A percentile compares a stretch with the other conserved stretches of the same genome.
phyloP scores from a whole-genome alignment of 1,140 invertebrate species.

The Oedothorax gibbosus region DNA sequence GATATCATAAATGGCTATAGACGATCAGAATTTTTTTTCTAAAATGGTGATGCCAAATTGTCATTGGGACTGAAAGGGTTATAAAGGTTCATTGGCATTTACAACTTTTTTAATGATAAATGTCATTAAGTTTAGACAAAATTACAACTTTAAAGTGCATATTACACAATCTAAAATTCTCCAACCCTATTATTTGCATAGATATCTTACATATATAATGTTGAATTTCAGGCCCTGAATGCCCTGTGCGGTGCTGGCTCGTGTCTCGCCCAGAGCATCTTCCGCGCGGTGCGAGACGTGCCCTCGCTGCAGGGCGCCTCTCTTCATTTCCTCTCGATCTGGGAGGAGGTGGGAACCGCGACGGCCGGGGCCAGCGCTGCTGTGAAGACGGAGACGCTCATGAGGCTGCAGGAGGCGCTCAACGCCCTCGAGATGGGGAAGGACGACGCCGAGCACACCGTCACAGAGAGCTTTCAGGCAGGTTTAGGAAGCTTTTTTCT shows the following conservation, averaged over 20 bases:
- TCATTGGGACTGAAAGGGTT: no score
- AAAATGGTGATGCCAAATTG: no score
- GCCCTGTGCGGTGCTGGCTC: slow-evolving; percentile 58
- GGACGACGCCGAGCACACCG: slow-evolving; percentile 2
- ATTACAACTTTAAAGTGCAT: no score
- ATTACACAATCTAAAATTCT: no score
- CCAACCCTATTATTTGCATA: no score
- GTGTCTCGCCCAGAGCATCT: slow-evolving; percentile 47
- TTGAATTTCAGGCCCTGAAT: slow-evolving; percentile 52
- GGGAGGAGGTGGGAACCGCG: slow-evolving; percentile 62
- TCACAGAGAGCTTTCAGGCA: slow-evolving; percentile 55
- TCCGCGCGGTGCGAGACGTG: slow-evolving; percentile 45
- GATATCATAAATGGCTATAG: no score
- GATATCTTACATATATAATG: background rate
- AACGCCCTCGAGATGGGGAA: slow-evolving; percentile 58
- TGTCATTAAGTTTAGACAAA: no score
- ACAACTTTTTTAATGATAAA: no score
- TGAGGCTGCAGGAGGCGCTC: slow-evolving; percentile 62
- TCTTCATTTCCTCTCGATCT: slow-evolving; percentile 52
- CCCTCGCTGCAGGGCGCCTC: slow-evolving; percentile 46
- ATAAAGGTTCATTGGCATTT: no score
- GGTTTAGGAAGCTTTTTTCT: background rate
- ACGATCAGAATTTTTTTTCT: no score
- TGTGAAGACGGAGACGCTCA: slow-evolving; percentile 63
- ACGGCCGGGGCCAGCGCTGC: slow-evolving; percentile 63